Evolutionary conservation across 2,113 vertebrate genomes (phyloP).

Genomic region (Paraplagusia blochii): DNA sequence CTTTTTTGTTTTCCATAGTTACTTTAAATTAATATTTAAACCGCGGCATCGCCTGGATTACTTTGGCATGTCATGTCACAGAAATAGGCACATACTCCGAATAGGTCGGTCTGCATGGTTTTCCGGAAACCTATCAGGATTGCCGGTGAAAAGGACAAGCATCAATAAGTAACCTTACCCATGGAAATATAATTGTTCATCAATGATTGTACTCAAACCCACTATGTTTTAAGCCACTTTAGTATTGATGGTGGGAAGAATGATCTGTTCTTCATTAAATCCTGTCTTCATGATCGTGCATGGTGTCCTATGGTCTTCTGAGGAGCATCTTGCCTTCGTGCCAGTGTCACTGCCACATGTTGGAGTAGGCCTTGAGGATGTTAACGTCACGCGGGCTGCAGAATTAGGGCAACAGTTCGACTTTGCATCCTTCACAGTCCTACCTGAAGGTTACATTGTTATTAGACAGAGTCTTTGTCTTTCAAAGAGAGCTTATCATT

Average conservation of each 20-base stretch:
- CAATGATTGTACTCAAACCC: conserved; percentile 70
- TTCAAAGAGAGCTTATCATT: conserved; percentile 15
- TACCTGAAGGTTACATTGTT: conserved; percentile 28
- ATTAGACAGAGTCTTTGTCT: conserved; percentile 44
- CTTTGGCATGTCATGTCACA: conserved; percentile 74
- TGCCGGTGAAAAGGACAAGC: conserved; percentile 56
- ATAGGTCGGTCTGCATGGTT: conserved; percentile 66
- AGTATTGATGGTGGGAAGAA: conserved; percentile 68
- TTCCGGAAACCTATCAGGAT: conserved; percentile 67
- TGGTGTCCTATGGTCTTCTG: conserved; percentile 60
- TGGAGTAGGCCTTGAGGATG: conserved; percentile 21
- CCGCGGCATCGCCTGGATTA: conserved; percentile 71
- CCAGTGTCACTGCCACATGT: conserved; percentile 47
- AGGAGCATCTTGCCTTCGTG: conserved; percentile 47
- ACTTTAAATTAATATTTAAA: conserved; percentile 78
- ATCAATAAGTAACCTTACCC: conserved; percentile 58
- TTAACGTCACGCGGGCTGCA: conserved; percentile 23
- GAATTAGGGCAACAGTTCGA: conserved; percentile 35
- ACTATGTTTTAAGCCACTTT: conserved; percentile 77
- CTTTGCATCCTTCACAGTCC: conserved; percentile 32
- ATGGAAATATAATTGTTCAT: conserved; percentile 60
- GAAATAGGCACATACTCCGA: conserved; percentile 76
- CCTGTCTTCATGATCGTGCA: conserved; percentile 60
- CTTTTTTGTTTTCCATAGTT: conserved; percentile 65
- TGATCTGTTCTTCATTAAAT: conserved; percentile 64